These are phyloP conservation scores for Notarius lentiginosus DNA, from an alignment of 2,113 vertebrate genomes.

Conservation along the genomic window DNA sequence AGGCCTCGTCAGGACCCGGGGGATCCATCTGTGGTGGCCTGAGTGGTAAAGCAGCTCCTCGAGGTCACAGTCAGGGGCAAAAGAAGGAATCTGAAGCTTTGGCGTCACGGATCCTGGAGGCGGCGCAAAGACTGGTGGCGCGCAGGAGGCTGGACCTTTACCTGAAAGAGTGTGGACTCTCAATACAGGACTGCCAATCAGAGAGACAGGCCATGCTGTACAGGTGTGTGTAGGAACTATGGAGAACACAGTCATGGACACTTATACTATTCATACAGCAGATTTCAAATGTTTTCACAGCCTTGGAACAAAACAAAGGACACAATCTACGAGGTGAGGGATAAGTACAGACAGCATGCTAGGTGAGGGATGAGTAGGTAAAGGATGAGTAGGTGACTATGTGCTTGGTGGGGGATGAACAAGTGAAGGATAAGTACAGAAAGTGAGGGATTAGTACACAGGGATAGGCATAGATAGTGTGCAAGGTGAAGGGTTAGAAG, in stretches of 20 bases:
- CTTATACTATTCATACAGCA: background rate
- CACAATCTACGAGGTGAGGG: background rate
- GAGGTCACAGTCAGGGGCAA: slow-evolving; percentile 55
- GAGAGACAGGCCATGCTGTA: slow-evolving; percentile 70
- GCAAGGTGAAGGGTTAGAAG: too few relatives aligned
- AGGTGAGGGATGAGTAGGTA: background rate
- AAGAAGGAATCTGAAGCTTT: slow-evolving; percentile 67
- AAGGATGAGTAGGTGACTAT: background rate
- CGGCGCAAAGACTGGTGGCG: slow-evolving; percentile 69
- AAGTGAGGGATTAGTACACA: background rate
- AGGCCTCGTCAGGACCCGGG: slow-evolving; percentile 65
- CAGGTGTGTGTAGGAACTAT: slow-evolving; percentile 61
- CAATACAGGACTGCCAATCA: slow-evolving; percentile 66
- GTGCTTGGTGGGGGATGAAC: background rate
- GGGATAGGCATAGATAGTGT: too few relatives aligned
- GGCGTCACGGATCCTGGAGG: slow-evolving; percentile 72
- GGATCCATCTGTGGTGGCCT: slow-evolving; percentile 58
- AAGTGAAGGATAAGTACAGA: background rate
- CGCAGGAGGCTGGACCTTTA: slow-evolving; percentile 69
- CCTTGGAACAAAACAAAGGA: background rate
- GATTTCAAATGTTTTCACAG: background rate
- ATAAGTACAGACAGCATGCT: background rate
- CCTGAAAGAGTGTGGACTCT: slow-evolving; percentile 71
- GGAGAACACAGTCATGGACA: background rate
- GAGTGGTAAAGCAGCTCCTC: slow-evolving; percentile 54